Percentiles rank a stretch among this genome's conserved stretches.
Conservation (phyloP, 1,140 invertebrate species). For the Bombus confusus region DNA sequence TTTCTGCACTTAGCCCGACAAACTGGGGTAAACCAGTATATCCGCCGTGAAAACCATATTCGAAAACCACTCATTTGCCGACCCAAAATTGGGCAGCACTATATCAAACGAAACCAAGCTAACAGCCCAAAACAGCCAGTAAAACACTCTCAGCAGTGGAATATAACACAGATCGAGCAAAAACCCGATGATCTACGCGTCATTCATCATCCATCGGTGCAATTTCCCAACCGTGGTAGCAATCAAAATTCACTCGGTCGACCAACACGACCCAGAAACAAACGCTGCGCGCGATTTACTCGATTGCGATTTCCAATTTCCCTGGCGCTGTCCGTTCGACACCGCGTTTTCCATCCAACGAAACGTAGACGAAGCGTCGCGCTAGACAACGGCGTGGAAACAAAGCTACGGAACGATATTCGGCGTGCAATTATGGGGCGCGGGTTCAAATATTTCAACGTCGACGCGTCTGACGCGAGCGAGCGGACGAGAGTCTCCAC, state of each 20-base stretch:
- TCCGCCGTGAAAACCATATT: not conserved
- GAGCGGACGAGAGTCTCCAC: conserved; percentile 31
- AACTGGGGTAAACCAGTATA: not conserved
- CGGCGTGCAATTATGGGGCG: not conserved
- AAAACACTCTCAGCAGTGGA: not conserved
- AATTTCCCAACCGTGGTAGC: not conserved
- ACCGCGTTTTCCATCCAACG: not conserved
- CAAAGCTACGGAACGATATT: not conserved
- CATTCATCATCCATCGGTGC: not conserved
- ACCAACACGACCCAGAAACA: not conserved
- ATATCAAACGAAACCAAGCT: not conserved
- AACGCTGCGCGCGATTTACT: not conserved
- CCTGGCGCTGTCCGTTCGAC: not conserved
- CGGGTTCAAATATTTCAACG: conserved; percentile 25
- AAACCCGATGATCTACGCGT: not conserved
- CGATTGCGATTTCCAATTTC: conserved; percentile 6
- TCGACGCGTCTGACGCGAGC: not conserved
- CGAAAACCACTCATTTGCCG: not conserved
- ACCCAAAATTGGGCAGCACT: not conserved
- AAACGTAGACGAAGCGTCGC: too few relatives aligned
- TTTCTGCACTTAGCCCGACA: not conserved
- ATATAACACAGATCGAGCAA: not conserved
- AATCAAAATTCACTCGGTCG: conserved; percentile 2
- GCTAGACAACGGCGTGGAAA: not conserved
- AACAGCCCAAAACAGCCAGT: not conserved